phyloP scores from a whole-genome alignment of 2,888 invertebrate genomes.

The Tetramorium bicarinatum region DNA sequence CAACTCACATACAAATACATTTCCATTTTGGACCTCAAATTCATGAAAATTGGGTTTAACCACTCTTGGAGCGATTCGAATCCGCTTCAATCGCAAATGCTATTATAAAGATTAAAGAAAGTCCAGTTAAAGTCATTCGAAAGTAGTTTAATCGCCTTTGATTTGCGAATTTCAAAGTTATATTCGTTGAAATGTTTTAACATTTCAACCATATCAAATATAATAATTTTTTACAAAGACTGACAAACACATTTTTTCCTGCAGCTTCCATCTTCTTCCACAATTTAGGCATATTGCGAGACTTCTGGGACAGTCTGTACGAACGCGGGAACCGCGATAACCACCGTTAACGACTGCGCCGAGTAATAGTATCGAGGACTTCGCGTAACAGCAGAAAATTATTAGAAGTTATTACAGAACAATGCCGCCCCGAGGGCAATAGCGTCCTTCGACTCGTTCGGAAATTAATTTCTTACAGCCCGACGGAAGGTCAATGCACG shows the following conservation, averaged over 20 bases:
- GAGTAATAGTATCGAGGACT: conserved; percentile 65
- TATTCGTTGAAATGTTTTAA: background rate
- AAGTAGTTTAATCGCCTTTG: background rate
- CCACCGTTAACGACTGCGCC: conserved; percentile 55
- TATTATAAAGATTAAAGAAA: conserved; percentile 28
- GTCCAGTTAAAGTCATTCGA: conserved; percentile 6
- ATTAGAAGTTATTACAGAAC: conserved; percentile 76
- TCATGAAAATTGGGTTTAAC: conserved; percentile 34
- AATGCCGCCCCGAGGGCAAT: conserved; percentile 60
- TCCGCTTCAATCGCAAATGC: conserved; percentile 18
- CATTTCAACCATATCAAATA: conserved; percentile 18
- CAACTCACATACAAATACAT: conserved; percentile 38
- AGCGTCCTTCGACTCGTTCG: conserved; percentile 61
- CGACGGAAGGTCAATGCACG: conserved; percentile 57
- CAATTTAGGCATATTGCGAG: conserved; percentile 18
- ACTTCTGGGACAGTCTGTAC: background rate
- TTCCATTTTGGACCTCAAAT: conserved; percentile 16
- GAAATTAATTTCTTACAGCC: conserved; percentile 74
- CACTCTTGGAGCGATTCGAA: conserved; percentile 25
- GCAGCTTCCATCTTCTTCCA: background rate
- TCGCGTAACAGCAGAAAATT: conserved; percentile 67
- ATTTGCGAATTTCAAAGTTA: background rate
- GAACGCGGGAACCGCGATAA: conserved; percentile 32
- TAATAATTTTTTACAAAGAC: background rate
- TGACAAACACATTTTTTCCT: background rate